A percentile compares a stretch with the other conserved stretches of the same genome.
These are phyloP conservation scores for Sternarchorhynchus goeldii DNA, from an alignment of 2,797 vertebrate genomes.

Conservation along the genomic window DNA sequence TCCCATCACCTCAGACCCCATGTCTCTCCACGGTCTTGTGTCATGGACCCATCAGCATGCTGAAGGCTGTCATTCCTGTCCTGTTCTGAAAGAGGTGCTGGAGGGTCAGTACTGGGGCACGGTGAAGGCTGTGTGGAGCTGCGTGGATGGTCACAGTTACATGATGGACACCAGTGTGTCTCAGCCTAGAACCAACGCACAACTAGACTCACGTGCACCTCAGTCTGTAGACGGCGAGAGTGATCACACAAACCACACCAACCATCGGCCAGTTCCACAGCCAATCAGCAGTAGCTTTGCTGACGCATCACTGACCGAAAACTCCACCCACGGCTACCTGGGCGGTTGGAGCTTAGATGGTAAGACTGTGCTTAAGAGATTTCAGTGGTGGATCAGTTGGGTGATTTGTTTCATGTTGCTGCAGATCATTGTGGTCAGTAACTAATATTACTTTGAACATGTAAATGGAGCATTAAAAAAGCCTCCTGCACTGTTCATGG, in stretches of 20 bases:
- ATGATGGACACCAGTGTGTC: conserved; percentile 77
- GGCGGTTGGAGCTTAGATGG: conserved; percentile 57
- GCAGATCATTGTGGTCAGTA: too few species aligned
- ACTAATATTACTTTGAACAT: too few species aligned
- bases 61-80: conserved; percentile 76
- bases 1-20: conserved; percentile 79
- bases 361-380: conserved; percentile 46
- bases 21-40: conserved; percentile 86
- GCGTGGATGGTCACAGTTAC: conserved; percentile 84
- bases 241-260: not conserved
- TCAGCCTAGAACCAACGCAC: conserved; percentile 45
- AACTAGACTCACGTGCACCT: not conserved
- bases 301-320: conserved; percentile 48
- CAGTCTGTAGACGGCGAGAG: conserved; percentile 42
- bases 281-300: conserved; percentile 42
- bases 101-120: conserved; percentile 83
- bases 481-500: not conserved
- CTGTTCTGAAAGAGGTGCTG: conserved; percentile 83
- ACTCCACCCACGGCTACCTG: conserved; percentile 48
- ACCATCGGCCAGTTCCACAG: not conserved
- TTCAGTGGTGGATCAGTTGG: not conserved
- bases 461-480: not conserved
- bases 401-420: not conserved
- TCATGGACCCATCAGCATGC: conserved; percentile 87
- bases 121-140: conserved; percentile 85